Evolutionary conservation across 2,888 invertebrate species (phyloP).

Genomic region (Cantharis nigra): DNA sequence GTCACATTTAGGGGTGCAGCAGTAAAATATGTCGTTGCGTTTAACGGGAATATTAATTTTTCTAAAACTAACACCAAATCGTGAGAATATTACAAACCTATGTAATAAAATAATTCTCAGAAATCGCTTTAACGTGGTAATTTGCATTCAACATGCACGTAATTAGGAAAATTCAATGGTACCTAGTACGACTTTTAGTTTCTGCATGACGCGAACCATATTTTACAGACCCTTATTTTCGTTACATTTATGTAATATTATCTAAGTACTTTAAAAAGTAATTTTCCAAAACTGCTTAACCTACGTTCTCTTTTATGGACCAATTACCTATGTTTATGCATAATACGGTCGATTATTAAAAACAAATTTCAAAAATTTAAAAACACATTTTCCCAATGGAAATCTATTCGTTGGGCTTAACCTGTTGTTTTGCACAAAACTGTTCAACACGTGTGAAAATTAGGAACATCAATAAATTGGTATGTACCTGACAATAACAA

Average conservation of each 20-base stretch:
- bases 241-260: background rate
- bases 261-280: background rate
- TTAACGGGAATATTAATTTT: background rate
- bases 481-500: background rate
- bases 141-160: constrained; percentile 11
- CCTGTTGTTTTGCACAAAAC: background rate
- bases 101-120: background rate
- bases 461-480: background rate
- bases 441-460: background rate
- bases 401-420: no score
- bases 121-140: constrained; percentile 4
- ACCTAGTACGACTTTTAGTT: constrained; percentile 9
- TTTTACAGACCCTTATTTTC: background rate
- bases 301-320: background rate
- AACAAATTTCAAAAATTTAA: background rate
- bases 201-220: background rate
- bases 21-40: background rate
- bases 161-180: constrained; percentile 5
- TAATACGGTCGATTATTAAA: background rate
- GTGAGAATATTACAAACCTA: background rate
- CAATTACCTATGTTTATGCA: background rate
- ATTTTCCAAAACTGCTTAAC: background rate
- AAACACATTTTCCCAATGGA: background rate
- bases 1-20: background rate
- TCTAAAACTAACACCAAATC: background rate